These are phyloP conservation scores for Micropoecilia bifurca DNA, from an alignment of 2,797 vertebrate genomes.

Conservation along the genomic window DNA sequence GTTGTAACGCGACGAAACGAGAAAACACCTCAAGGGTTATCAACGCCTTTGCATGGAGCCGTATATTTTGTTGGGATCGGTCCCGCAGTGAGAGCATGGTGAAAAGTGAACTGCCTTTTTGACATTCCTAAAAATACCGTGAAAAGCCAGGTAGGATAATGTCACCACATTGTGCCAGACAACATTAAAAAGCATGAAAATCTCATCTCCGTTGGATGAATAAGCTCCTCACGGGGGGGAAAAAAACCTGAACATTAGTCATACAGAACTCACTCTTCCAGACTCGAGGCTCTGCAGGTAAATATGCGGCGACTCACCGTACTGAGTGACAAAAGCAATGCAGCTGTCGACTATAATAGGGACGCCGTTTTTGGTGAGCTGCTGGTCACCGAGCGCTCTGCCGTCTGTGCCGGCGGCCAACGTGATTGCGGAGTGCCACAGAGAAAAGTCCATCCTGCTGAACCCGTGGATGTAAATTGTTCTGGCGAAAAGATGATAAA, in stretches of 20 bases:
- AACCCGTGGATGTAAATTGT: conserved; percentile 93
- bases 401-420: conserved; percentile 93
- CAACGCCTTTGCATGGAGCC: not conserved
- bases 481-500: conserved; percentile 69
- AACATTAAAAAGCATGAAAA: conserved; percentile 32
- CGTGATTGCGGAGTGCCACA: conserved; percentile 93
- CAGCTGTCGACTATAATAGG: conserved; percentile 97
- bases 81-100: not conserved
- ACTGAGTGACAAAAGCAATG: conserved; percentile 97
- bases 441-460: conserved; percentile 89
- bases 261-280: not conserved
- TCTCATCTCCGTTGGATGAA: conserved; percentile 35
- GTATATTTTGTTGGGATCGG: not conserved
- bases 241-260: conserved; percentile 21
- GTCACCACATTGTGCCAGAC: conserved; percentile 7
- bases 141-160: conserved; percentile 12
- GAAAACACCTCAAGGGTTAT: not conserved
- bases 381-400: conserved; percentile 91
- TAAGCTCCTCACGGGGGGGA: conserved; percentile 35
- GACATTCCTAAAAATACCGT: conserved; percentile 11
- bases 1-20: not conserved
- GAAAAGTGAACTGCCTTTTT: conserved; percentile 3
- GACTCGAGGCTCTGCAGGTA: not conserved
- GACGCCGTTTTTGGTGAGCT: conserved; percentile 94
- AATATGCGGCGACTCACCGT: conserved; percentile 82